Evolutionary conservation across 2,888 invertebrate species (phyloP), one percentile per base, ranked within the genome.

Genomic region (Chydorus sphaericus): DNA sequence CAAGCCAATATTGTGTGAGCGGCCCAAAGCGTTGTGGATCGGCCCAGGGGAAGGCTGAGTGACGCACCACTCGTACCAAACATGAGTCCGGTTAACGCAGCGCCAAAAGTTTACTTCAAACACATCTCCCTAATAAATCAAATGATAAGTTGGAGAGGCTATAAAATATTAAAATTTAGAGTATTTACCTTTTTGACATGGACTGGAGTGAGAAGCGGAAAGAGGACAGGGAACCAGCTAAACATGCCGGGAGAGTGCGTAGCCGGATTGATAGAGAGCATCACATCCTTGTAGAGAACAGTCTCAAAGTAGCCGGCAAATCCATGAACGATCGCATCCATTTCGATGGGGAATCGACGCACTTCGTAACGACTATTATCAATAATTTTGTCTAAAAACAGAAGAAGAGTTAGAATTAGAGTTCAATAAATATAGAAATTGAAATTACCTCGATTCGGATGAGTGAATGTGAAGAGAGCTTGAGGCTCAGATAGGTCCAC

Each of bases 161-260:
- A 51, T 48, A 10, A 39, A 29, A 18, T 31, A 51, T 4, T 30
- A 51, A 51, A 16, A 29, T 8, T 1, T 30, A 30, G 14, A 16
- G 2, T 30, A 31, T 29, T 48, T 48, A 48, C 48, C 49, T 53
- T 54, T 18, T 49, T 48, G 14, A 56, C 14, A 6, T 16, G 29
- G 20, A 56, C 50, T 11, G 56, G 56, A n/a, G 11, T 50, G 72
- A 77, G 77, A 48, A 92, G 78, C 8, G 97, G 96, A 67, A 97
- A 92, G 64, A 86, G 86, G 61, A 94, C 87, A 6, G 97, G 94
- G 69, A 97, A 98, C 98, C 98, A 98, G 60, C 92, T 92, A 65
- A 92, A 86, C 91, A 98, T 91, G 62, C 88, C 89, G 1, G 78
- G 76, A 20, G 93, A 90, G 68, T 91, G 88, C 1, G 87, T 87